Base-by-base conservation (phyloP, 2,113 vertebrate species). In the Herpetotheres cachinnans region DNA sequence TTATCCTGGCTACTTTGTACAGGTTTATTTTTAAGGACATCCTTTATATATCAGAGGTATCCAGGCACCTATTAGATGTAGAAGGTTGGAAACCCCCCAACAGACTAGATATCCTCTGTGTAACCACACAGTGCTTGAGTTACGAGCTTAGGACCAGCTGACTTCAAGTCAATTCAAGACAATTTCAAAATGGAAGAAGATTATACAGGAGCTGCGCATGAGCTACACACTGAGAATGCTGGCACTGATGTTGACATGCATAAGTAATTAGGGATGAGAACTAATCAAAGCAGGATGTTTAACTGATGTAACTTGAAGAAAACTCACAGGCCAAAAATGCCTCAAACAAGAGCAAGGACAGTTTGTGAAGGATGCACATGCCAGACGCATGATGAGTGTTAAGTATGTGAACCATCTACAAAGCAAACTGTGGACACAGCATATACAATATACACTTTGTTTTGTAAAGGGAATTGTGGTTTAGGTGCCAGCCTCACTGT, bases 221-320 rank as follows among this genome's bases (percentile, higher is more conserved):
- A 96, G 44, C 56, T 93, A 79, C 21, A 38, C 4, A 1, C 20
- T 40, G 65, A 82, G 89, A 95, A 96, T 91, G 87, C 70, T 76
- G 36, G 66, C 80, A 69, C 32, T 69, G 61, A 84, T 94, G 94
- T 76, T 95, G 93, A 96, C 77, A 88, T 72, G 86, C 40, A 22
- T 67, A 63, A 52, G 30, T 83, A 90, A 95, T 95, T 92, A 95
- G 38, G 63, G 72, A 42, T 30, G 40, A 86, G 67, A 83, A 74
- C 67, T 77, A 83, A 66, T 42, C n/a, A 94, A 92, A 92, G 73
- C 95, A 97, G 93, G 93, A 95, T 95, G 91, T 83, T 93, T 90
- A 86, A 90, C 65, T 78, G 82, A 46, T 81, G 71, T 81, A 92
- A 91, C 50, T 25, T 88, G 49, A 86, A 77, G 71, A 89, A 89